A percentile compares a stretch with the other conserved stretches of the same genome.
phyloP scores from a whole-genome alignment of 2,113 vertebrate genomes.

The Microcebus tavaratra region DNA sequence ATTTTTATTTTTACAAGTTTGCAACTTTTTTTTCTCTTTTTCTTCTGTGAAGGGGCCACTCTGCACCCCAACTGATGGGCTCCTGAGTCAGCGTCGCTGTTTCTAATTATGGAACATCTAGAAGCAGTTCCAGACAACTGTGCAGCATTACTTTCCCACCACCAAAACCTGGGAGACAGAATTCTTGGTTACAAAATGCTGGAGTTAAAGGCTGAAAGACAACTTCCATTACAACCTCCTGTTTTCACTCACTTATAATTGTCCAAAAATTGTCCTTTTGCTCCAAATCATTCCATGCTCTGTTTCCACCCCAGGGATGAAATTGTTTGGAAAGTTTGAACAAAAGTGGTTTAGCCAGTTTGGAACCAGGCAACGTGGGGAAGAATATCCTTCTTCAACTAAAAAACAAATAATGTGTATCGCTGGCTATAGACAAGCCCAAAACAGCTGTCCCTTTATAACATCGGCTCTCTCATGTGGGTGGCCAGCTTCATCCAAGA shows the following conservation, averaged over 20 bases:
- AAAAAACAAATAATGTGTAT: background rate
- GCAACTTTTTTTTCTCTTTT: background rate
- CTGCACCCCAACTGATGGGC: background rate
- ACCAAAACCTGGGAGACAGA: constrained; percentile 59
- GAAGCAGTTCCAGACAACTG: constrained; percentile 59
- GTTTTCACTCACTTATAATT: constrained; percentile 74
- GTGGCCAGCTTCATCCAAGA: constrained; percentile 32
- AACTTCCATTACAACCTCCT: constrained; percentile 69
- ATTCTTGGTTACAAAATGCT: constrained; percentile 51
- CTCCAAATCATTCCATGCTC: constrained; percentile 63
- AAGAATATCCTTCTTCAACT: background rate
- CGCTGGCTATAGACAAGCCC: background rate
- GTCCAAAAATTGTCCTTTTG: constrained; percentile 63
- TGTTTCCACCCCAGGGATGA: constrained; percentile 60
- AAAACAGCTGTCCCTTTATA: background rate
- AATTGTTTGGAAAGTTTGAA: constrained; percentile 71
- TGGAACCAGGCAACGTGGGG: constrained; percentile 11
- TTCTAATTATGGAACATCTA: constrained; percentile 66
- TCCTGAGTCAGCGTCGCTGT: constrained; percentile 44
- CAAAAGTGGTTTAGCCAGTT: constrained; percentile 48
- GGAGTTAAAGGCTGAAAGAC: constrained; percentile 61
- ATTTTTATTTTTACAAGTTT: background rate
- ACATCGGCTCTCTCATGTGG: background rate
- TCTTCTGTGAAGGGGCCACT: background rate
- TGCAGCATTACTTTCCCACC: constrained; percentile 42